Evolutionary conservation across 1,140 invertebrate genomes (phyloP), one percentile per base, ranked within the genome.

Genomic region (Chrysomallon squamiferum): DNA sequence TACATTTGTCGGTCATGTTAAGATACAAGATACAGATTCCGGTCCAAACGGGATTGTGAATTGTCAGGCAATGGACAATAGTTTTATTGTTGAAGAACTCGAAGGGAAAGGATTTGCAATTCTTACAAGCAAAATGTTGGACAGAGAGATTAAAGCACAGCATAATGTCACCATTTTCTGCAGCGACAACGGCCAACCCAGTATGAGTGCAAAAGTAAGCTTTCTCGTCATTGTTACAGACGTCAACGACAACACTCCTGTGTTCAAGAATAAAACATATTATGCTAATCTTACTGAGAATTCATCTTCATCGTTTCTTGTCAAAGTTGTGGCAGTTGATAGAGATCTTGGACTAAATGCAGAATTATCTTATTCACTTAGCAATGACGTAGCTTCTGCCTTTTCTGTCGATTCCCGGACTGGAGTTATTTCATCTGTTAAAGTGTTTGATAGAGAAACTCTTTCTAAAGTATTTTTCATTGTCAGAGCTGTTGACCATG

Each of bases 401-500:
- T 94, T 94, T 76, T 89, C 92, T 72, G 89, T 95, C 41, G 91
- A 94, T 72, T 86, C 91, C 13, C 86, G 88, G 32, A 91, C 92
- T 65, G 94, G 94, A 7, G 88, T 88, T 11, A 88, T 97, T 62
- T 92, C 90, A 76, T 86, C 95, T 54, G 86, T 94, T 56, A 92
- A 93, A 74, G 87, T 90, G 63, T 86, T 97, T 47, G 95, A 97
- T 80, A 90, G 92, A 76, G 95, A 97, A 85, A 77, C 86, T 1
- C 85, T 88, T 41, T 88, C 88, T 25, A 88, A 87, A 4, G 91
- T 94, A 84, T 91, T 92, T 74, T 91, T 96, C 70, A 89, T 92
- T 20, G 89, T 96, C 0, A 88, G 92, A 33, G 94, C 94, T 0
- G 90, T 88, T 20, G 94, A 96, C 86, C 88, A 89, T 62, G 94